Evolutionary conservation across 2,113 vertebrate genomes (phyloP), one percentile per base, ranked within the genome.

Genomic region (Rhodinocichla rosea): DNA sequence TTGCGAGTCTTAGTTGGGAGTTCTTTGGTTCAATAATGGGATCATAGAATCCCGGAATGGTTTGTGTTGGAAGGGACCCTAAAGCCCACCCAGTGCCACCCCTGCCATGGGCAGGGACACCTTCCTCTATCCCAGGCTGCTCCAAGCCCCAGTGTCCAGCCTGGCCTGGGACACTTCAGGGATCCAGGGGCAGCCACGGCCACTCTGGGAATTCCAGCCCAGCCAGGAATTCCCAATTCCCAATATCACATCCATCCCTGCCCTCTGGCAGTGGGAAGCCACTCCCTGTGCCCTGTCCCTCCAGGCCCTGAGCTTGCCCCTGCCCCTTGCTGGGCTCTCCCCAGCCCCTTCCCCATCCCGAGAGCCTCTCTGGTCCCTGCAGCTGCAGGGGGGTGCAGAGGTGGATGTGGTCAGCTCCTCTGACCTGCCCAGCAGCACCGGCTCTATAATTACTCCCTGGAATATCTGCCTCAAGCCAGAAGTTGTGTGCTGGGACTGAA

Each of bases 81-180:
- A n/a, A 67, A 1, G 2, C 15, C 1, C 28, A 53, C 1, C 44
- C 37, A 20, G 9, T 11, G 4, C 9, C 40, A 40, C 17, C 28
- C 14, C 21, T n/a, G 27, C 52, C 33, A 22, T 7, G 52, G 49
- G 37, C 52, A 74, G 60, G 37, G 45, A 45, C 77, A 17, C 8
- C 39, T 75, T 0, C 52, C 45, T 2, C 33, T 4, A 0, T 19
- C 32, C 44, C 76, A 65, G 42, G 22, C 0, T 32, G 42, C 27
- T 50, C 76, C 75, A 4, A 28, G 3, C 21, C 40, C 56, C 45
- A 47, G 45, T 15, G 1, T 8, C 17, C 77, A 82, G 0, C 60
- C 45, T 39, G 60, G 33, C 23, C 23, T 45, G 1, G 87, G 69
- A 0, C 87, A 75, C 11, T 45, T 13, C 77, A 75, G 53, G 68